Percentiles rank a stretch among this genome's conserved stretches.
phyloP scores from a whole-genome alignment of 1,140 invertebrate species.

The Theocolax elegans region DNA sequence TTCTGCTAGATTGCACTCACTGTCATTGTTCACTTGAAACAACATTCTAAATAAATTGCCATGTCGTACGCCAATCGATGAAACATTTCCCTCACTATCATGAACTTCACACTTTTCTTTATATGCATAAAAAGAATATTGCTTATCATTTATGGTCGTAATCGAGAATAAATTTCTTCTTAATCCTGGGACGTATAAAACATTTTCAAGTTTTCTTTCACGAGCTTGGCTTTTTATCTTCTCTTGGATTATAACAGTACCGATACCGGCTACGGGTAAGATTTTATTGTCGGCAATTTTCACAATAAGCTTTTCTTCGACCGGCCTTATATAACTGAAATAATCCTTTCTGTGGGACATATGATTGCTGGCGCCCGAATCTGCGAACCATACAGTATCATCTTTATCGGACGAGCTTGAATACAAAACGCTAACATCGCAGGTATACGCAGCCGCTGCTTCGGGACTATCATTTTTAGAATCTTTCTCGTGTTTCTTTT shows the following conservation, averaged over 20 bases:
- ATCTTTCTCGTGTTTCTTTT: not conserved
- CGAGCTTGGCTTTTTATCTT: not conserved
- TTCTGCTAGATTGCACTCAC: too few species aligned
- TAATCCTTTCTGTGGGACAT: not conserved
- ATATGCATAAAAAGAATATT: conserved; percentile 7
- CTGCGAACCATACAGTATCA: not conserved
- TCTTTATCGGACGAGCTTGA: not conserved
- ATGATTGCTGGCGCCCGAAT: not conserved
- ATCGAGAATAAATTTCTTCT: conserved; percentile 37
- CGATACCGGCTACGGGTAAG: conserved; percentile 2
- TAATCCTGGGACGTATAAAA: conserved; percentile 27
- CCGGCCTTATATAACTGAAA: not conserved
- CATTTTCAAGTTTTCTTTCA: conserved; percentile 30
- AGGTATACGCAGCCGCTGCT: not conserved
- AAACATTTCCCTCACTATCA: not conserved
- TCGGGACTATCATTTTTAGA: not conserved
- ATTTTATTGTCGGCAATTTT: conserved; percentile 2
- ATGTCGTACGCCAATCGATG: conserved; percentile 3
- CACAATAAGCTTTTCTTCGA: not conserved
- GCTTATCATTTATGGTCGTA: conserved; percentile 8
- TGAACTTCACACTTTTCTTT: conserved; percentile 12
- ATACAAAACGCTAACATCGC: not conserved
- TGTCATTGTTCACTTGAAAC: too few species aligned
- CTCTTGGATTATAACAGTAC: conserved; percentile 25
- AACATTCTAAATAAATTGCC: conserved; percentile 28